Conservation (phyloP, 2,888 invertebrate genomes). For the Drosophila peninsularis region DNA sequence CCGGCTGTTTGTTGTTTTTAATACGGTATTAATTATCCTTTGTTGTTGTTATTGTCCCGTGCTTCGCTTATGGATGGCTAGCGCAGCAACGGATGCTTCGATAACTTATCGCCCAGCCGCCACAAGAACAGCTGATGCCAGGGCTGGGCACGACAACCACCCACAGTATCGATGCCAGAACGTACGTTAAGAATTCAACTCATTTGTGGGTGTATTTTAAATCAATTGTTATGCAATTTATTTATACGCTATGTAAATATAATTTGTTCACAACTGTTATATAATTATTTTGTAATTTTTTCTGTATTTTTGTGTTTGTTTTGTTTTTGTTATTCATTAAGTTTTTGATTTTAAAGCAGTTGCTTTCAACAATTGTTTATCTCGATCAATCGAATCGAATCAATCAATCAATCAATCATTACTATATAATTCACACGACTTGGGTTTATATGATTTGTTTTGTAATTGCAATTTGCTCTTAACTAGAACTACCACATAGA, state of each 20-base stretch:
- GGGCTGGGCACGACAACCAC: background rate
- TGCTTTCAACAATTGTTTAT: slow-evolving; percentile 70
- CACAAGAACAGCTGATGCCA: slow-evolving; percentile 33
- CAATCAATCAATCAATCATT: slow-evolving; percentile 42
- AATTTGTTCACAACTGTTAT: slow-evolving; percentile 80
- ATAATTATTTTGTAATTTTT: slow-evolving; percentile 60
- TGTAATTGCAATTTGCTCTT: slow-evolving; percentile 66
- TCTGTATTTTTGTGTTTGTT: slow-evolving; percentile 14
- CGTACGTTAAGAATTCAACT: slow-evolving; percentile 4
- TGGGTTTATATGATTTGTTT: slow-evolving; percentile 42
- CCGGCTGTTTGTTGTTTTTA: slow-evolving; percentile 6
- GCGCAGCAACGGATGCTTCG: slow-evolving; percentile 15
- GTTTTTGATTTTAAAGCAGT: slow-evolving; percentile 70
- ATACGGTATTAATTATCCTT: too few relatives aligned
- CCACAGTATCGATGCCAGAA: slow-evolving; percentile 2
- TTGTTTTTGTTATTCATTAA: slow-evolving; percentile 31
- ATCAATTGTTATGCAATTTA: slow-evolving; percentile 81
- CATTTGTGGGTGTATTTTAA: slow-evolving; percentile 57
- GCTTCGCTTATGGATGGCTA: slow-evolving; percentile 17
- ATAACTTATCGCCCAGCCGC: slow-evolving; percentile 26
- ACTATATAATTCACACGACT: slow-evolving; percentile 62
- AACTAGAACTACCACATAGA: slow-evolving; percentile 69
- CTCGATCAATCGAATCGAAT: slow-evolving; percentile 29
- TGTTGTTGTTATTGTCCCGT: slow-evolving; percentile 44
- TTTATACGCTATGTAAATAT: slow-evolving; percentile 77